These are phyloP conservation scores for Cyprinus carpio DNA, from an alignment of 2,113 vertebrate species.

Conservation along the genomic window DNA sequence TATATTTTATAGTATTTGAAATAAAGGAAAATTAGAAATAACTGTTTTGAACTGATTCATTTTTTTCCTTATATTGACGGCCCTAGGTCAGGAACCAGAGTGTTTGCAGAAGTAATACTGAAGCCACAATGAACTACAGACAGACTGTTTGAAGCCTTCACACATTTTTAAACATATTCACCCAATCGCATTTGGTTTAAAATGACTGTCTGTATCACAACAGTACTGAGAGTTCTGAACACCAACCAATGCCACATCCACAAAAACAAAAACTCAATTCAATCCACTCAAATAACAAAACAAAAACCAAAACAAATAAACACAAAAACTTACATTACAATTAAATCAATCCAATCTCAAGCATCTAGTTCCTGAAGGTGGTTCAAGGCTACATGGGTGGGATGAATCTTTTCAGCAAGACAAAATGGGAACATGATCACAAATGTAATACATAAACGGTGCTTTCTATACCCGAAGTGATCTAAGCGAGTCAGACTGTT, in stretches of 20 bases:
- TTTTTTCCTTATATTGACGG: not conserved
- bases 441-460: not conserved
- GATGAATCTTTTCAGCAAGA: not conserved
- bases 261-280: too few species aligned
- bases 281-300: too few species aligned
- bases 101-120: not conserved
- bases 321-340: too few species aligned
- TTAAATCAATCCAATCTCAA: too few species aligned
- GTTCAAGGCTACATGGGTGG: conserved; percentile 4
- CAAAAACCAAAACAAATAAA: too few species aligned
- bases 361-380: not conserved
- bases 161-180: not conserved
- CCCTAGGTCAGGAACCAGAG: not conserved
- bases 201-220: too few species aligned
- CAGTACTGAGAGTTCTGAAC: too few species aligned
- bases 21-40: too few species aligned
- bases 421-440: not conserved
- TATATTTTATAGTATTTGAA: too few species aligned
- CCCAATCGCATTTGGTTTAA: too few species aligned
- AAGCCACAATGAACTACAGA: not conserved
- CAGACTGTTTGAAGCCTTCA: not conserved
- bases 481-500: conserved; percentile 24
- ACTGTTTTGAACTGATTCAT: not conserved
- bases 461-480: not conserved
- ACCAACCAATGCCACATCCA: too few species aligned